phyloP scores from a whole-genome alignment of 2,113 vertebrate species.

The Gasterosteus nipponicus region DNA sequence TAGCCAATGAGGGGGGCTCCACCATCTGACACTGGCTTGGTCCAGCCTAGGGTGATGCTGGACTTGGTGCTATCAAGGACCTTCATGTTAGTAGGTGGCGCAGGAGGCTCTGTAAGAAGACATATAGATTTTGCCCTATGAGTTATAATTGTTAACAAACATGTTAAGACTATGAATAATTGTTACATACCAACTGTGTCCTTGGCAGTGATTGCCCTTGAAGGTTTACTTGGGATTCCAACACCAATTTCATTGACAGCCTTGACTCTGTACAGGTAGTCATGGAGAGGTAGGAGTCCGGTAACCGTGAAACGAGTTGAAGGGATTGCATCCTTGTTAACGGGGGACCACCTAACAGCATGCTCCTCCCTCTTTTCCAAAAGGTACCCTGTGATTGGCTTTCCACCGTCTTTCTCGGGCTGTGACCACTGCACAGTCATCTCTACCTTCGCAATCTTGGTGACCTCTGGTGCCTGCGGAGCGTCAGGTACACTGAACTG shows the following conservation, averaged over 20 bases:
- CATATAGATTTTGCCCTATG: background rate
- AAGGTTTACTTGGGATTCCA: constrained; percentile 92
- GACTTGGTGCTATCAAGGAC: constrained; percentile 92
- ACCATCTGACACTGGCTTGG: constrained; percentile 92
- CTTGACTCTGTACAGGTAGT: constrained; percentile 98
- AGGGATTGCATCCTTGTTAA: constrained; percentile 89
- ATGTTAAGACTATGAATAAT: background rate
- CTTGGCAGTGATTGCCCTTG: constrained; percentile 90
- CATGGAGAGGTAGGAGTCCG: constrained; percentile 91
- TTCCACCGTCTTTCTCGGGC: constrained; percentile 94
- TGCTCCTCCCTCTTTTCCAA: constrained; percentile 95
- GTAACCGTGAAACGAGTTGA: constrained; percentile 89
- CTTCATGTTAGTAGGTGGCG: constrained; percentile 92
- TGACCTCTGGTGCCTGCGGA: constrained; percentile 92
- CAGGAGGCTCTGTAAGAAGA: constrained; percentile 88
- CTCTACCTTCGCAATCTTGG: constrained; percentile 91
- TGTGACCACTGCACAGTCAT: constrained; percentile 96
- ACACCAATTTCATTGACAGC: constrained; percentile 97
- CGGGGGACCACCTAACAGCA: constrained; percentile 89
- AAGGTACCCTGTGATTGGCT: constrained; percentile 93
- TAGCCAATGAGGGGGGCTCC: constrained; percentile 96
- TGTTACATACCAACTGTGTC: constrained; percentile 90
- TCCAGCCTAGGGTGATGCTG: constrained; percentile 91
- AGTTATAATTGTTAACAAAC: background rate
- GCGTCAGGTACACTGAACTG: constrained; percentile 90